Evolutionary conservation across 1,140 invertebrate genomes (phyloP).

Genomic region (Diachasmimorpha longicaudata): DNA sequence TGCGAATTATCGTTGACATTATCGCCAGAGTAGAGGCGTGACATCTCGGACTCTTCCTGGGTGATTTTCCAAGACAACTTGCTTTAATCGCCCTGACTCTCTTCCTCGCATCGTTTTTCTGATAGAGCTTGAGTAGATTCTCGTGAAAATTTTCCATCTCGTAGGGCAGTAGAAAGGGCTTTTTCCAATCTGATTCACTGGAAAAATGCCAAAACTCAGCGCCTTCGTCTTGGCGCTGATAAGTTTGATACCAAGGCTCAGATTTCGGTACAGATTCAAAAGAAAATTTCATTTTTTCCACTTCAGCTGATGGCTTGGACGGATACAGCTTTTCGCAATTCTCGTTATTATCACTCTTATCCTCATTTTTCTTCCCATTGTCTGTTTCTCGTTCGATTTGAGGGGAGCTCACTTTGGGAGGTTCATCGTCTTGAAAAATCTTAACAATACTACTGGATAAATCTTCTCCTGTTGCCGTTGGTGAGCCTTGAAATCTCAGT

Average conservation of each 20-base stretch:
- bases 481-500: slow-evolving; percentile 57
- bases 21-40: slow-evolving; percentile 85
- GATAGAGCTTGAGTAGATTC: slow-evolving; percentile 37
- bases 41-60: slow-evolving; percentile 82
- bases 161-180: slow-evolving; percentile 76
- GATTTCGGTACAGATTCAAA: slow-evolving; percentile 75
- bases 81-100: slow-evolving; percentile 1
- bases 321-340: slow-evolving; percentile 44
- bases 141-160: slow-evolving; percentile 69
- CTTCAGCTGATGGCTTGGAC: slow-evolving; percentile 65
- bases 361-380: slow-evolving; percentile 44
- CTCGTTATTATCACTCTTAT: slow-evolving; percentile 55
- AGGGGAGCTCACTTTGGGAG: neutral
- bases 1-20: slow-evolving; percentile 63
- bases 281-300: slow-evolving; percentile 74
- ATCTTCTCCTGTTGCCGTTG: neutral
- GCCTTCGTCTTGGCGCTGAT: slow-evolving; percentile 74
- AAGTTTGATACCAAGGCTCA: slow-evolving; percentile 81
- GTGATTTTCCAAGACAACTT: slow-evolving; percentile 63
- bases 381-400: slow-evolving; percentile 15
- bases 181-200: slow-evolving; percentile 58
- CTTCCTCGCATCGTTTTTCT: slow-evolving; percentile 43
- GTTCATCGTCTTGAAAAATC: neutral
- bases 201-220: slow-evolving; percentile 65
- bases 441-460: neutral